A percentile compares a stretch with the other conserved stretches of the same genome.
phyloP scores from a whole-genome alignment of 2,113 vertebrate genomes.

The Paramormyrops kingsleyae region DNA sequence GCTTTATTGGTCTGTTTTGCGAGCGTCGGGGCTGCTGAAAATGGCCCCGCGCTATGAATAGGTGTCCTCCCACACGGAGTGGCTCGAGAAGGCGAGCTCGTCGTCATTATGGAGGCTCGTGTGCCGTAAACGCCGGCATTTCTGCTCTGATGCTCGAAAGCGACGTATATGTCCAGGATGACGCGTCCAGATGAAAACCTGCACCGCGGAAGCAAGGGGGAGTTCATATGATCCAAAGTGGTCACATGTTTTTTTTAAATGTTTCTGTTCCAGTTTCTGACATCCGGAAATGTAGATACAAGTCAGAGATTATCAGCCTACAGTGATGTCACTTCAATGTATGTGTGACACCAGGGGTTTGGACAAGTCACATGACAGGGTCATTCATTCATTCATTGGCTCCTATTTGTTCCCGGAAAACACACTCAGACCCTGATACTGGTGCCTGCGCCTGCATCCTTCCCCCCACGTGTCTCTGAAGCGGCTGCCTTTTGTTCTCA shows the following conservation, averaged over 20 bases:
- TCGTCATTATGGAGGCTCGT: background rate
- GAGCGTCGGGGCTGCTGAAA: background rate
- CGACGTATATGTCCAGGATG: background rate
- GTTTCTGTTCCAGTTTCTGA: background rate
- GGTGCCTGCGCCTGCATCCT: background rate
- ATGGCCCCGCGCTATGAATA: conserved; percentile 4
- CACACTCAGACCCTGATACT: background rate
- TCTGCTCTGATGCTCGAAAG: background rate
- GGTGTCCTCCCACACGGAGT: background rate
- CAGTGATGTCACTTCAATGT: background rate
- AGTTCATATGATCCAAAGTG: background rate
- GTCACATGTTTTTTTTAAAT: background rate
- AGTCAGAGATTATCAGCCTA: background rate
- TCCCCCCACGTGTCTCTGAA: background rate
- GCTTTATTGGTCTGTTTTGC: background rate
- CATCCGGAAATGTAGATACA: background rate
- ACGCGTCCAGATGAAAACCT: background rate
- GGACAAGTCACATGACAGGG: background rate
- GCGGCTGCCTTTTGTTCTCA: background rate
- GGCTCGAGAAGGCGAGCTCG: background rate
- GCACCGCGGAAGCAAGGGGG: background rate
- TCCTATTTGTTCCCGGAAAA: background rate
- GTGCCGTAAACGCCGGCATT: background rate
- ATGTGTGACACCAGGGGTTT: background rate
- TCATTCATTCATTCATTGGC: background rate